These are phyloP conservation scores for Sander vitreus DNA, from an alignment of 2,113 vertebrate species.

Conservation along the genomic window DNA sequence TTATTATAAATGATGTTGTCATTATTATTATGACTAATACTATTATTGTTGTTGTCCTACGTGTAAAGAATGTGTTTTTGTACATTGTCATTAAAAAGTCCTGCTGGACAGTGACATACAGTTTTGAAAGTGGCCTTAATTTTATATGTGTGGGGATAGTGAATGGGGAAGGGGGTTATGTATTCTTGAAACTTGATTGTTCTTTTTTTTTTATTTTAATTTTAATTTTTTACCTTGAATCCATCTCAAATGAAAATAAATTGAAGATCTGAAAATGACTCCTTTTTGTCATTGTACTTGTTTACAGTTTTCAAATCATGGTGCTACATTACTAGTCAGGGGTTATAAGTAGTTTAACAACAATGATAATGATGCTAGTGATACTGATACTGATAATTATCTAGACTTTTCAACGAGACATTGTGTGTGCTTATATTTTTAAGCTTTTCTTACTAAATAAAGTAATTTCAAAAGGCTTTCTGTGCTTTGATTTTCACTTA, in stretches of 20 bases:
- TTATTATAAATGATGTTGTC: slow-evolving; percentile 77
- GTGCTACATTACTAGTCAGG: slow-evolving; percentile 62
- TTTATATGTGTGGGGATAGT: slow-evolving; percentile 82
- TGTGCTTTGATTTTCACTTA: slow-evolving; percentile 72
- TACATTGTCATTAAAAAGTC: slow-evolving; percentile 85
- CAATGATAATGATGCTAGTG: slow-evolving; percentile 80
- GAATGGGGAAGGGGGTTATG: slow-evolving; percentile 79
- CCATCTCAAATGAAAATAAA: slow-evolving; percentile 83
- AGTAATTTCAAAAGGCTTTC: slow-evolving; percentile 76
- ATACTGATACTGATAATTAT: slow-evolving; percentile 76
- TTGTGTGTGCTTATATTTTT: slow-evolving; percentile 73
- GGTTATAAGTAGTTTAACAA: slow-evolving; percentile 55
- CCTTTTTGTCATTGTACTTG: slow-evolving; percentile 80
- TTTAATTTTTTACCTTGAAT: slow-evolving; percentile 71
- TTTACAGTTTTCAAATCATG: slow-evolving; percentile 71
- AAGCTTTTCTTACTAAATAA: slow-evolving; percentile 78
- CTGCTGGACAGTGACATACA: slow-evolving; percentile 88
- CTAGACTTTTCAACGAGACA: slow-evolving; percentile 57
- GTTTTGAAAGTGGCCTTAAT: slow-evolving; percentile 85
- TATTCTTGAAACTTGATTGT: slow-evolving; percentile 82
- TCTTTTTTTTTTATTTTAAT: slow-evolving; percentile 76
- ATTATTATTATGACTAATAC: slow-evolving; percentile 81
- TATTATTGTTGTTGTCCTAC: slow-evolving; percentile 83
- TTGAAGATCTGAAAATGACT: slow-evolving; percentile 78
- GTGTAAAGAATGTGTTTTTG: slow-evolving; percentile 83